Base-by-base conservation (phyloP, 2,113 vertebrate genomes). In the Ophthalmolycus amberensis region DNA sequence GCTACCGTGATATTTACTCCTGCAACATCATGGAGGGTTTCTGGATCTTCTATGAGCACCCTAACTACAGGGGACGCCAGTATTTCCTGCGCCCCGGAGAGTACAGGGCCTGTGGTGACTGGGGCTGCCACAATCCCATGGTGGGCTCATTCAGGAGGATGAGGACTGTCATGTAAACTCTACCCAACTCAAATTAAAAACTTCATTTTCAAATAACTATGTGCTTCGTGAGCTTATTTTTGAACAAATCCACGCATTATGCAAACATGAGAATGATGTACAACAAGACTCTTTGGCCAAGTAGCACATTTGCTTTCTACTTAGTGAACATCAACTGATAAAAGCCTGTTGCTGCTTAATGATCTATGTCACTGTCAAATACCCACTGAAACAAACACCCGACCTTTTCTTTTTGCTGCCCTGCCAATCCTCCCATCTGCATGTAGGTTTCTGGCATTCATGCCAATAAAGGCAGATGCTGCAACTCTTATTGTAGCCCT, bases 41-140 rank as follows among this genome's bases (percentile, higher is more conserved):
- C 93, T 96, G 95, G 95, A 84, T 90, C 87, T 94, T 95, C 91
- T 94, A 95, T 6, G 95, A 94, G 92, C 94, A 96, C 77, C 93
- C 94, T 3, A 88, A 95, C 93, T 95, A 93, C 90, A 94, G 91
- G 82, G 94, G 95, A 32, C 93, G 94, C 64, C 93, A 95, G 92
- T 96, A 92, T 74, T 92, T 96, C 93, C 80, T 95, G 86, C 85
- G 93, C 58, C 93, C 94, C 0, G 94, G 93, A 58, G 91, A 94
- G 88, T 96, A 95, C 91, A 90, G 90, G 83, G 85, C 79, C 83
- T 96, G 91, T n/a, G 84, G 85, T 1, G 94, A 96, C 63, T 95
- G 94, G 95, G 93, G 94, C 64, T 93, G 92, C 91, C 77, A 86
- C 82, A 94, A 90, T 85, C 94, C 95, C 77, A 93, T 91, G 85